Evolutionary conservation across 2,888 invertebrate species (phyloP).

Genomic region (Hydriomena furcata): DNA sequence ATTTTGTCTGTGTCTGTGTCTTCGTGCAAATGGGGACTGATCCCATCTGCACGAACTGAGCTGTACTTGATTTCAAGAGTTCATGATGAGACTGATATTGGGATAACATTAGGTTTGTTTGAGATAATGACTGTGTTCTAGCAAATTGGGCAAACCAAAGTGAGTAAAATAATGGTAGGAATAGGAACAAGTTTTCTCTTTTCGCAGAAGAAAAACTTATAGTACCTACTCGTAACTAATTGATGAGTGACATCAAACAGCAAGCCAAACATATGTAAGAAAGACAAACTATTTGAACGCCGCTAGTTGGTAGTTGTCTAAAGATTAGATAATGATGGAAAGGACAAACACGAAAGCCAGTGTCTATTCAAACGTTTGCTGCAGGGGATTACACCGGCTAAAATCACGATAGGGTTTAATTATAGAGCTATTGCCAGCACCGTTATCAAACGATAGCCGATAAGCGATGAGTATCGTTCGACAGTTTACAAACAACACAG

Average conservation of each 20-base stretch:
- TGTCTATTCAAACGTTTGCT: constrained; percentile 25
- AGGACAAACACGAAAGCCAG: constrained; percentile 24
- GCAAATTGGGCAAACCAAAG: too few species aligned
- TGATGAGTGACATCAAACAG: too few species aligned
- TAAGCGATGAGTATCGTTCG: constrained; percentile 43
- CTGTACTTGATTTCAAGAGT: constrained; percentile 13
- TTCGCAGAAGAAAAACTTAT: too few species aligned
- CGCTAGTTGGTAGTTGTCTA: constrained; percentile 19
- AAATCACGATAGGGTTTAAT: constrained; percentile 39
- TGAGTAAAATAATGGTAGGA: too few species aligned
- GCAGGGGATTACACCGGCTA: constrained; percentile 28
- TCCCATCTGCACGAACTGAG: constrained; percentile 14
- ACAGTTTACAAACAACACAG: constrained; percentile 48
- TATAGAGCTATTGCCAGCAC: constrained; percentile 36
- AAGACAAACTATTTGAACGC: constrained; percentile 12
- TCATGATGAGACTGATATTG: constrained; percentile 3
- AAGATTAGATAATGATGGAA: constrained; percentile 31
- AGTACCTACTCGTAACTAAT: too few species aligned
- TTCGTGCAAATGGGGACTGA: constrained; percentile 2
- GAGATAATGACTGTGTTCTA: too few species aligned
- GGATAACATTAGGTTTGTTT: constrained; percentile 4
- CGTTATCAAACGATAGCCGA: constrained; percentile 44
- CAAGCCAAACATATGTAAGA: too few species aligned
- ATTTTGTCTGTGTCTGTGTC: background rate
- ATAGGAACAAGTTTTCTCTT: too few species aligned